A percentile compares a stretch with the other conserved stretches of the same genome.
phyloP scores from a whole-genome alignment of 2,888 invertebrate species.

The Cenopis cana region DNA sequence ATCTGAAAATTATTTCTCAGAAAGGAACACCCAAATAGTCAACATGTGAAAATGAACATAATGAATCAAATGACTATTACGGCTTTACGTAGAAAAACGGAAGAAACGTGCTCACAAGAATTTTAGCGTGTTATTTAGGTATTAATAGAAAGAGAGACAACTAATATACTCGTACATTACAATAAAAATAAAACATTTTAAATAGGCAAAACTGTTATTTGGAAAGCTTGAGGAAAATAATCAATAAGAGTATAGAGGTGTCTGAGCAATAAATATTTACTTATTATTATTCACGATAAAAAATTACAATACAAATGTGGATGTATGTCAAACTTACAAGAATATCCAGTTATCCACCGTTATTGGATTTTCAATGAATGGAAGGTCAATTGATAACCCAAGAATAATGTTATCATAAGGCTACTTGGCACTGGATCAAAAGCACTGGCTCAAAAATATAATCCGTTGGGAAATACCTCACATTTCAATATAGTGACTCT shows the following conservation, averaged over 20 bases:
- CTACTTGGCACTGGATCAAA: conserved; percentile 10
- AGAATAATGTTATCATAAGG: conserved; percentile 10
- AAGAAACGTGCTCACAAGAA: neutral
- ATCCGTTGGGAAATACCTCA: neutral
- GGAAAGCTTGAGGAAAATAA: too few relatives aligned
- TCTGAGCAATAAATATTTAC: too few relatives aligned
- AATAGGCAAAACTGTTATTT: too few relatives aligned
- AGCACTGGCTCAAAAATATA: neutral
- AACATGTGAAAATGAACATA: neutral
- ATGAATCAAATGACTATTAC: conserved; percentile 6
- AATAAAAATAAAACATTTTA: too few relatives aligned
- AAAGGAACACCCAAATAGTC: neutral
- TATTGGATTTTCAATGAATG: neutral
- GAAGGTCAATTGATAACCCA: neutral
- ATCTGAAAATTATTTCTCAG: neutral
- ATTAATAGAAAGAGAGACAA: neutral
- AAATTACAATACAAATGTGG: too few relatives aligned
- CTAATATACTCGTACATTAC: too few relatives aligned
- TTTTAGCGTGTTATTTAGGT: neutral
- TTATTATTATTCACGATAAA: too few relatives aligned
- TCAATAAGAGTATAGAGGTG: too few relatives aligned
- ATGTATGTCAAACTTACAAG: too few relatives aligned
- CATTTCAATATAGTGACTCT: neutral
- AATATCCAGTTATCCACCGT: too few relatives aligned
- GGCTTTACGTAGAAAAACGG: neutral